Evolutionary conservation across 2,113 vertebrate species (phyloP).

Genomic region (Gymnocephalus cernua): DNA sequence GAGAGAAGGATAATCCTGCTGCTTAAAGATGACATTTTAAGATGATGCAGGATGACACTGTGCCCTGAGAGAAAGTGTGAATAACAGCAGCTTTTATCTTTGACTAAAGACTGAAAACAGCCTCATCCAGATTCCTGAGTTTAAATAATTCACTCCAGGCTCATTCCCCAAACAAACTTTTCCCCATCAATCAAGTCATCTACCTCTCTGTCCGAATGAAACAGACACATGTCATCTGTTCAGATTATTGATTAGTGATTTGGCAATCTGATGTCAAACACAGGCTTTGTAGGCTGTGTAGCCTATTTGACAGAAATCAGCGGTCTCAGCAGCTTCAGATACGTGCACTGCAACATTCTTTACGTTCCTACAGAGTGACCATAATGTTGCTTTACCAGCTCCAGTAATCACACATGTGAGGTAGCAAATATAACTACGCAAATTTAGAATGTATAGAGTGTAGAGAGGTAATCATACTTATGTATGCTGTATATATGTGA

Average conservation of each 20-base stretch:
- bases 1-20: slow-evolving; percentile 30
- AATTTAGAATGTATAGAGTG: too few species aligned
- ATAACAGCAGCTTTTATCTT: slow-evolving; percentile 28
- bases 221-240: background rate
- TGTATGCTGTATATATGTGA: background rate
- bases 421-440: background rate
- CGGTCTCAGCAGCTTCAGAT: slow-evolving; percentile 1
- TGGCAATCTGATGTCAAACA: slow-evolving; percentile 6
- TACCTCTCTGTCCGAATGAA: background rate
- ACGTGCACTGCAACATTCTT: slow-evolving; percentile 45
- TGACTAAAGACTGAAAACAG: slow-evolving; percentile 35
- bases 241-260: background rate
- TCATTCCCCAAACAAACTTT: slow-evolving; percentile 16
- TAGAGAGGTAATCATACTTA: too few species aligned
- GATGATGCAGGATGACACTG: slow-evolving; percentile 17
- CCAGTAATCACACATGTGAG: background rate
- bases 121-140: slow-evolving; percentile 49
- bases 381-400: slow-evolving; percentile 5
- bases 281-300: background rate
- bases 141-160: slow-evolving; percentile 25
- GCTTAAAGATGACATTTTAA: slow-evolving; percentile 41
- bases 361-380: slow-evolving; percentile 32
- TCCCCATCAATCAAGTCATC: slow-evolving; percentile 12
- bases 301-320: slow-evolving; percentile 17
- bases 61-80: slow-evolving; percentile 30